Percentiles rank a stretch among this genome's conserved stretches.
Evolutionary conservation across 1,140 invertebrate species (phyloP).

Genomic region (Penaeus vannamei): DNA sequence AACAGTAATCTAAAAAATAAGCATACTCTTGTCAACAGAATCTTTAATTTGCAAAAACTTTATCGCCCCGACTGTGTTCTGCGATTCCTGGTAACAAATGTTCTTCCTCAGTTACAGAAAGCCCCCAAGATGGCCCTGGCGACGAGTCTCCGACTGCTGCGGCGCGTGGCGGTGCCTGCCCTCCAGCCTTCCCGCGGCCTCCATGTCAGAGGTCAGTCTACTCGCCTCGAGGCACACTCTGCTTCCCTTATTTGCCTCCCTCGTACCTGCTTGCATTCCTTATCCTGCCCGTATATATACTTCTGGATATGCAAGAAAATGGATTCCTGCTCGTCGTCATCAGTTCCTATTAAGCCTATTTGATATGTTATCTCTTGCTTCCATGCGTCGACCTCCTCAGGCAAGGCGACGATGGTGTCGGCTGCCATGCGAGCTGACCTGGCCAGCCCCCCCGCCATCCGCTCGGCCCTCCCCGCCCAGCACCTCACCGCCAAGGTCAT

Average conservation of each 20-base stretch:
- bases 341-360: neutral
- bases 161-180: constrained; percentile 29
- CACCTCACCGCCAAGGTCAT: constrained; percentile 72
- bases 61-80: no score
- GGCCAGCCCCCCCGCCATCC: constrained; percentile 52
- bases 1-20: no score
- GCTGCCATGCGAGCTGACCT: constrained; percentile 18
- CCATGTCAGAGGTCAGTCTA: constrained; percentile 34
- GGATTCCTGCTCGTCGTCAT: neutral
- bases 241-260: neutral
- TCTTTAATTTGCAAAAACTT: no score
- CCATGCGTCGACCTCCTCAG: neutral
- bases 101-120: neutral
- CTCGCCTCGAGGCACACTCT: neutral
- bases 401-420: constrained; percentile 55
- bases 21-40: no score
- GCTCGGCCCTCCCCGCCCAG: constrained; percentile 65
- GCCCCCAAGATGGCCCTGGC: constrained; percentile 26
- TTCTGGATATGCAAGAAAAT: no score
- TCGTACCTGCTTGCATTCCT: neutral
- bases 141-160: constrained; percentile 13
- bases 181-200: constrained; percentile 32
- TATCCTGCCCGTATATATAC: no score
- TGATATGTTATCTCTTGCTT: neutral
- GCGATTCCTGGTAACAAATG: neutral